These are phyloP conservation scores for Acanthisitta chloris DNA, from an alignment of 2,113 vertebrate genomes.

Conservation along the genomic window DNA sequence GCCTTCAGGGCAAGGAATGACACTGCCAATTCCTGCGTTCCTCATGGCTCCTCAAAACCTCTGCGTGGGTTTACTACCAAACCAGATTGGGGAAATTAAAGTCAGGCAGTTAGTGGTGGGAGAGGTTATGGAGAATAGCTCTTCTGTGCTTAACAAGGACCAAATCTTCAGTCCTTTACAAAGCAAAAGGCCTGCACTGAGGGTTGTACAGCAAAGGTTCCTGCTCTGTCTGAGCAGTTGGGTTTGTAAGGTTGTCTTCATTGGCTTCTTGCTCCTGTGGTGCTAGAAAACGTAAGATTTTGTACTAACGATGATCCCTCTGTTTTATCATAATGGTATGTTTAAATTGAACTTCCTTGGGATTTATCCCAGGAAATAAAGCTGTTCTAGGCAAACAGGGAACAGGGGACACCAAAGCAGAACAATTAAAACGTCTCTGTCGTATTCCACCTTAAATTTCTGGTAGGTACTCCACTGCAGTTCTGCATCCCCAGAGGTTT, in stretches of 20 bases:
- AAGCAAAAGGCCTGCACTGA: not conserved
- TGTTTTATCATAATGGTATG: not conserved
- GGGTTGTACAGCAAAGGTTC: not conserved
- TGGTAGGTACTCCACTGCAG: not conserved
- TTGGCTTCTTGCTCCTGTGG: not conserved
- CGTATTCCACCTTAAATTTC: conserved; percentile 51
- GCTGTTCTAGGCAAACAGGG: not conserved
- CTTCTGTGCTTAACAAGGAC: not conserved
- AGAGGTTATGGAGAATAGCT: not conserved
- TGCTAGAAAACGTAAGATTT: not conserved
- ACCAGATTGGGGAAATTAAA: not conserved
- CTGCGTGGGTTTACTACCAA: not conserved
- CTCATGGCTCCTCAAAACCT: not conserved
- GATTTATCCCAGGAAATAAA: not conserved
- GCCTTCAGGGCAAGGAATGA: not conserved
- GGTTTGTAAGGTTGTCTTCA: not conserved
- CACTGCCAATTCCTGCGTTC: not conserved
- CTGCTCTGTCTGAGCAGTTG: not conserved
- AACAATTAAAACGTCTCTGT: not conserved
- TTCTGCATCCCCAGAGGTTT: not conserved
- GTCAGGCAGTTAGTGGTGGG: not conserved
- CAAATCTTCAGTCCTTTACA: not conserved
- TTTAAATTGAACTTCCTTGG: not conserved
- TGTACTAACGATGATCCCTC: not conserved
- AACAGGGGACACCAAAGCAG: not conserved